phyloP scores from a whole-genome alignment of 2,888 invertebrate species.

The Phengaris alcon region DNA sequence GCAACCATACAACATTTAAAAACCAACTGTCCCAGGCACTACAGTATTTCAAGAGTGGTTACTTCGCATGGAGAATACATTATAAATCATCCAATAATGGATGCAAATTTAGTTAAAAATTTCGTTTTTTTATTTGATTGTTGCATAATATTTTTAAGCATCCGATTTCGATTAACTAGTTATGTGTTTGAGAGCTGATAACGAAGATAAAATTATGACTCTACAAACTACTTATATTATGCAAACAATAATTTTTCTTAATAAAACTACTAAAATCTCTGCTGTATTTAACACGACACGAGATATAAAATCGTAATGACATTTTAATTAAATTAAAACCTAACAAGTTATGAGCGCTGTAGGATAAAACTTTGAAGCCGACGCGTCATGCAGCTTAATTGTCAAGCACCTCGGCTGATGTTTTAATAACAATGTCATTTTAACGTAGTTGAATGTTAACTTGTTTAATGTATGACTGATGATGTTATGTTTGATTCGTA shows the following conservation, averaged over 20 bases:
- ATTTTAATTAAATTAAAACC: constrained; percentile 18
- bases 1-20: too few species aligned
- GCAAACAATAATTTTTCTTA: constrained; percentile 8
- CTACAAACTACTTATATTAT: background rate
- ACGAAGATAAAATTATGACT: background rate
- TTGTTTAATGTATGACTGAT: background rate
- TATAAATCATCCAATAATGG: too few species aligned
- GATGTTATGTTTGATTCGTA: background rate
- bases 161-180: too few species aligned
- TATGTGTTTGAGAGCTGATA: background rate
- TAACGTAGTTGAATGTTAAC: background rate
- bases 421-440: background rate
- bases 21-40: too few species aligned
- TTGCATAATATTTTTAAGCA: too few species aligned
- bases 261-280: background rate
- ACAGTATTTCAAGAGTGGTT: too few species aligned
- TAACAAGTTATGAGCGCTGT: constrained; percentile 14
- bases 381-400: constrained; percentile 2
- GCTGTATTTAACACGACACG: background rate
- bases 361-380: constrained; percentile 2
- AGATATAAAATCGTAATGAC: constrained; percentile 4
- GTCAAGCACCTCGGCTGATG: background rate
- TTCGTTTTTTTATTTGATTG: too few species aligned
- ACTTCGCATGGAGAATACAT: too few species aligned
- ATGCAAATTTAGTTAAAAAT: too few species aligned